A percentile compares a stretch with the other conserved stretches of the same genome.
Evolutionary conservation across 2,113 vertebrate genomes (phyloP).

Genomic region (Pangasianodon hypophthalmus): DNA sequence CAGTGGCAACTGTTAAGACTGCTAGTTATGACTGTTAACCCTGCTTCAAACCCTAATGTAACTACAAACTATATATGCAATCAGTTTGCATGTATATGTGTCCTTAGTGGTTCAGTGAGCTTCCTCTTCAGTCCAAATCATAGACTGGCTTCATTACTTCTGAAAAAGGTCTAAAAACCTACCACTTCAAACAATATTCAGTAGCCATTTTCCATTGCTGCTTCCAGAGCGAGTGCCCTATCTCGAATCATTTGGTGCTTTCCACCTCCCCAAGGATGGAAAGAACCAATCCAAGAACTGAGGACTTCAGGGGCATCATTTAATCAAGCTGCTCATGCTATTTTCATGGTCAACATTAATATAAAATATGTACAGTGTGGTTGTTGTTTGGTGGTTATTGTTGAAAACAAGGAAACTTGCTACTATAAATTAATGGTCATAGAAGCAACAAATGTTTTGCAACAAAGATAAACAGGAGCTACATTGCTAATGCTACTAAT

Average conservation of each 20-base stretch:
- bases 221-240: not conserved
- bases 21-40: not conserved
- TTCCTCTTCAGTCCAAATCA: not conserved
- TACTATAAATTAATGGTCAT: not conserved
- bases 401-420: not conserved
- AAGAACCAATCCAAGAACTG: not conserved
- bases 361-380: not conserved
- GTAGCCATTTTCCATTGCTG: not conserved
- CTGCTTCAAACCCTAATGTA: not conserved
- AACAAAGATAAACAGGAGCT: not conserved
- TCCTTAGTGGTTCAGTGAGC: not conserved
- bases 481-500: not conserved
- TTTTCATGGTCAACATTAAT: not conserved
- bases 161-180: not conserved
- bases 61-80: not conserved
- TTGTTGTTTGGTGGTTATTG: not conserved
- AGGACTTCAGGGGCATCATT: not conserved
- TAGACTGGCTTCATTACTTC: not conserved
- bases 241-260: not conserved
- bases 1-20: not conserved
- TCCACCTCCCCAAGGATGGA: not conserved
- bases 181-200: not conserved
- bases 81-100: not conserved
- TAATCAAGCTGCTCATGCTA: not conserved
- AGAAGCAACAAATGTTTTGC: not conserved